A percentile compares a stretch with the other conserved stretches of the same genome.
phyloP scores from a whole-genome alignment of 1,140 invertebrate species.

The Antheraea pernyi region DNA sequence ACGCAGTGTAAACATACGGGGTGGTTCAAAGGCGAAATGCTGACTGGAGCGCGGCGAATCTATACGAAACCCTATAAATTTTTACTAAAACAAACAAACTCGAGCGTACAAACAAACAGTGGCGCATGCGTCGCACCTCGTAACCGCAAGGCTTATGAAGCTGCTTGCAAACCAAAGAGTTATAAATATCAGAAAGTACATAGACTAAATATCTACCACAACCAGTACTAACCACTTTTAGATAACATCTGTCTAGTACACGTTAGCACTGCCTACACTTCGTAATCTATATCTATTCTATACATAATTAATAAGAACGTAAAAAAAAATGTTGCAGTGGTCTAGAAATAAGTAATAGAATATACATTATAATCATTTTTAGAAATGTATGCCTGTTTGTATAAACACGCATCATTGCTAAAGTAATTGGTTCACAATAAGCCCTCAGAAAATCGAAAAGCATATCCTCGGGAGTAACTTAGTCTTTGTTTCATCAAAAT shows the following conservation, averaged over 20 bases:
- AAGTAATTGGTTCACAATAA: no score
- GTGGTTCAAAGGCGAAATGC: conserved; percentile 40
- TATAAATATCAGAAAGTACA: conserved; percentile 13
- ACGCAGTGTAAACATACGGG: conserved; percentile 31
- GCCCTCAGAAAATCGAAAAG: no score
- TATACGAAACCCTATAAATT: conserved; percentile 55
- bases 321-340: no score
- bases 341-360: no score
- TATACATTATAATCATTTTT: no score
- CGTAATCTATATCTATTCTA: no score
- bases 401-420: no score
- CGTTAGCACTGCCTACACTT: background rate
- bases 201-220: background rate
- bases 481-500: no score
- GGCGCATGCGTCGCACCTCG: conserved; percentile 35
- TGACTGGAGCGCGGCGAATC: conserved; percentile 23
- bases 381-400: no score
- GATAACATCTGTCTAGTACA: background rate
- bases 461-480: no score
- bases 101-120: conserved; percentile 51
- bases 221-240: background rate
- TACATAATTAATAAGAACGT: no score
- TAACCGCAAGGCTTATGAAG: conserved; percentile 26
- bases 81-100: conserved; percentile 65
- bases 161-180: conserved; percentile 16